phyloP scores from a whole-genome alignment of 1,140 invertebrate species.

The Pachyrhynchus sulphureomaculatus region DNA sequence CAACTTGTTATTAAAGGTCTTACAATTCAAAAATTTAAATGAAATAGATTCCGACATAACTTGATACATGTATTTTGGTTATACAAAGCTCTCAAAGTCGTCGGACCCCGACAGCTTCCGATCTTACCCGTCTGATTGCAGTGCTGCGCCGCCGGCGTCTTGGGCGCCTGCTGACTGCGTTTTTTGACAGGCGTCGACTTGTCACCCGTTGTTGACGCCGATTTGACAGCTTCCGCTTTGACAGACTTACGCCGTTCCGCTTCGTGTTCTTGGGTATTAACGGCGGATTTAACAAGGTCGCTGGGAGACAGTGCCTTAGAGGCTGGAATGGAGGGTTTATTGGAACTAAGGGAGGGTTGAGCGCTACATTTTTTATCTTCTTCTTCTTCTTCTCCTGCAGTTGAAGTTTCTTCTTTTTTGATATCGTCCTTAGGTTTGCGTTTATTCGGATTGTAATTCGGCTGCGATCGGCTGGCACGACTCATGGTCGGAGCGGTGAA shows the following conservation, averaged over 20 bases:
- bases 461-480: slow-evolving; percentile 50
- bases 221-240: slow-evolving; percentile 42
- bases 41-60: too few relatives aligned
- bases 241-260: slow-evolving; percentile 42
- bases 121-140: slow-evolving; percentile 63
- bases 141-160: slow-evolving; percentile 45
- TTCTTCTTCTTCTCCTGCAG: slow-evolving; percentile 7
- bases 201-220: slow-evolving; percentile 37
- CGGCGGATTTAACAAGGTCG: slow-evolving; percentile 64
- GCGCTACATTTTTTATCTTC: slow-evolving; percentile 15
- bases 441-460: slow-evolving; percentile 57
- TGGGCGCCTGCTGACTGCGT: slow-evolving; percentile 41
- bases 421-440: slow-evolving; percentile 46
- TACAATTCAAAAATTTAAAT: too few relatives aligned
- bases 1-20: too few relatives aligned
- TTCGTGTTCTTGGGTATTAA: slow-evolving; percentile 63
- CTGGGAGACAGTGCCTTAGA: slow-evolving; percentile 58
- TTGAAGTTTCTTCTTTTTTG: slow-evolving; percentile 4
- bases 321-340: slow-evolving; percentile 4
- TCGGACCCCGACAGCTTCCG: slow-evolving; percentile 40
- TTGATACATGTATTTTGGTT: slow-evolving; percentile 19
- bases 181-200: slow-evolving; percentile 42
- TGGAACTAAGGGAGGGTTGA: slow-evolving; percentile 3
- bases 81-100: slow-evolving; percentile 12
- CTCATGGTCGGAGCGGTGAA: slow-evolving; percentile 65